A percentile compares a stretch with the other conserved stretches of the same genome.
Evolutionary conservation across 2,888 invertebrate genomes (phyloP).

Genomic region (Hyposoter dolosus): DNA sequence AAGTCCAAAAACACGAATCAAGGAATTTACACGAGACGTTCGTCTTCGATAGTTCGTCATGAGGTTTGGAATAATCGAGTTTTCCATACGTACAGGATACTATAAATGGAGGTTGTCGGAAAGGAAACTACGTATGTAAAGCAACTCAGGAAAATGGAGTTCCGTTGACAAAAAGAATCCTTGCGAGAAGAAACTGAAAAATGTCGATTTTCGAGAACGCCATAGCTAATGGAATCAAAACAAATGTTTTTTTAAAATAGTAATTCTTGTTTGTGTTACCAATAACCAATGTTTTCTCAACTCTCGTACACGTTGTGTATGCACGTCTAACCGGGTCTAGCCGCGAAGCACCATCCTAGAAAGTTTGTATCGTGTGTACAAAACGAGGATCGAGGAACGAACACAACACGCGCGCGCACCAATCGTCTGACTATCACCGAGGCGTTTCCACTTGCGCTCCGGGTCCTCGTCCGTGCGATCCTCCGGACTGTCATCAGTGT

Average conservation of each 20-base stretch:
- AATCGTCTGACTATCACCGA: constrained; percentile 63
- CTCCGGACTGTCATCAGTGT: constrained; percentile 52
- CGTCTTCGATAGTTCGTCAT: background rate
- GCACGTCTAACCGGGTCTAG: constrained; percentile 22
- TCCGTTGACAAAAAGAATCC: background rate
- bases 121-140: background rate
- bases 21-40: too few relatives aligned
- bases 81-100: background rate
- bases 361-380: constrained; percentile 47
- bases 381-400: constrained; percentile 27
- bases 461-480: constrained; percentile 50
- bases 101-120: too few relatives aligned
- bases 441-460: constrained; percentile 58
- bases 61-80: background rate
- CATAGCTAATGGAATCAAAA: background rate
- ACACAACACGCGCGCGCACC: constrained; percentile 40
- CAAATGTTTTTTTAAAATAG: background rate
- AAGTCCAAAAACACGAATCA: background rate
- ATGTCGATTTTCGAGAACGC: background rate
- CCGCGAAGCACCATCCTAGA: constrained; percentile 58
- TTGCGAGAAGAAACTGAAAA: background rate
- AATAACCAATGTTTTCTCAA: constrained; percentile 25
- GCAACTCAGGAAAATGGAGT: constrained; percentile 1
- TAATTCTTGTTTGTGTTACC: background rate
- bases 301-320: background rate